Evolutionary conservation across 1,140 invertebrate genomes (phyloP), one percentile per base, ranked within the genome.

Genomic region (Vollenhovia emeryi): DNA sequence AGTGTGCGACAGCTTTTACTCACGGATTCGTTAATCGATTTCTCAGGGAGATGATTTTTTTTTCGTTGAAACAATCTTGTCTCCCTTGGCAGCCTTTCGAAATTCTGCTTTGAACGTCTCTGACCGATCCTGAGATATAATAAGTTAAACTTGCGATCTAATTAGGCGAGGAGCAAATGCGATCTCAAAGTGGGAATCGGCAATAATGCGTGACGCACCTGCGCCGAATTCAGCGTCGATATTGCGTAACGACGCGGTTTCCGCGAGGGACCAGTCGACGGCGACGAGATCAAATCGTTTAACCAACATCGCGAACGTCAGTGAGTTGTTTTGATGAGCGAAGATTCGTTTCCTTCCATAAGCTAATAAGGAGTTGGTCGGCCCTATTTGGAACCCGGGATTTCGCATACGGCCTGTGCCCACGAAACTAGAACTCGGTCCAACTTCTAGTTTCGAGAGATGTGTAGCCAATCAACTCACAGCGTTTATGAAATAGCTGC

Each of bases 301-400:
- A 59, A 45, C 50, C 36, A 74, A 75, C 36, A 24, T 45, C 36
- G 73, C 45, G 27, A 48, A 45, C 8, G 7, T 74, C 43, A 24
- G 59, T 27, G 30, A 48, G 6, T 52, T 52, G 48, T 27, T 52
- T 21, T 9, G 30, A 55, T 18, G 9, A 76, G 27, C 24, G n/a
- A 59, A 24, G 55, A 24, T n/a, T 60, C 55, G 24, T 62, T 76
- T 55, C n/a, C 18, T 76, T n/a, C 15, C n/a, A 43, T 11, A 64
- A 78, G 9, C 18, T 43, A 75, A 75, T 18, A 15, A 75, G 52
- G 11, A 57, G 33, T 18, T 59, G 8, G 6, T 48, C 24, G 45
- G 21, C 18, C 27, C 3, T n/a, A n/a, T n/a, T n/a, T n/a, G n/a
- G 8, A 59, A 15, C 11, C 9, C 24, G 6, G 21, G 5, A 40